Evolutionary conservation across 2,797 vertebrate species (phyloP), one percentile per base, ranked within the genome.

Genomic region (Bucorvus abyssinicus): DNA sequence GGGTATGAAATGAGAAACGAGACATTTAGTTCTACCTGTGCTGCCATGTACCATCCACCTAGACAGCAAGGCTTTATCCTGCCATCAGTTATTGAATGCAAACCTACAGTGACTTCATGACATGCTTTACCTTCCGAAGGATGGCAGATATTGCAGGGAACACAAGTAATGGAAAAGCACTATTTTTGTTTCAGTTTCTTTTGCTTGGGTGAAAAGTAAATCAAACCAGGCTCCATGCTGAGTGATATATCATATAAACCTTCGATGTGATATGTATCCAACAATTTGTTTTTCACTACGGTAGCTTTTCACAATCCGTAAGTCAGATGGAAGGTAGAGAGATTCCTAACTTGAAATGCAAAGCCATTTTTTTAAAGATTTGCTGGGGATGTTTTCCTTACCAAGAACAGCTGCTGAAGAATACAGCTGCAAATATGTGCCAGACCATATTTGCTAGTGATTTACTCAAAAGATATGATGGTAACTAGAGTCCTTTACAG

Each of bases 251-350:
- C 95, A 94, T 95, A 87, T 44, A 93, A 87, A 94, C 84, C 68
- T 95, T 82, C 83, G 6, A 80, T 87, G 92, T 85, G 92, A 96
- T 96, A 94, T 57, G 93, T 94, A 96, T 83, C 83, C 94, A 95
- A 93, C 57, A 1, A 94, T 90, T 95, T 94, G 93, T 93, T 93
- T 96, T 94, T 96, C 95, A 93, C 91, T 92, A 90, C 38, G 27
- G 87, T 96, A 96, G 89, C 91, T 96, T 96, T 96, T 96, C 94
- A 94, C 76, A 96, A 97, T 95, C 88, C 90, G 11, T 94, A 97
- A 93, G 89, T 96, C 89, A 97, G 89, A 94, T 61, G 75, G 69
- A 95, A 90, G 9, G 6, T 47, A 88, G 55, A 87, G 81, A 95
- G 61, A 90, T 96, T 89, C 87, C 88, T 87, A 89, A 68, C 81